These are phyloP conservation scores for Halictus ligatus DNA, from an alignment of 2,888 invertebrate species.

Conservation along the genomic window DNA sequence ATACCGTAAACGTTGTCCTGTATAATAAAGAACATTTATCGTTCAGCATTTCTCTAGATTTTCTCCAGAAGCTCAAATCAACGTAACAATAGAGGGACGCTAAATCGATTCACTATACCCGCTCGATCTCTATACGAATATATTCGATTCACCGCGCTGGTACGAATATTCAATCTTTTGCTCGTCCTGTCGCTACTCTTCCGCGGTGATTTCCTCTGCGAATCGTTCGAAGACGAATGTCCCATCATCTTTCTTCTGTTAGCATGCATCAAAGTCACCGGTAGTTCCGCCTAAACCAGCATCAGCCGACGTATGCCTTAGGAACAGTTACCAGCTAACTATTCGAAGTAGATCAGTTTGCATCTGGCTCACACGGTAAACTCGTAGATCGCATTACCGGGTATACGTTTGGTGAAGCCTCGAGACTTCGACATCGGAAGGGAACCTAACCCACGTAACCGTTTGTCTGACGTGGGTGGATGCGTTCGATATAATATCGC, in stretches of 20 bases:
- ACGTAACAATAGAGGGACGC: background rate
- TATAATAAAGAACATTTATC: background rate
- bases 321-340: constrained; percentile 14
- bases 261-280: constrained; percentile 7
- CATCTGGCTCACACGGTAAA: background rate
- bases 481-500: background rate
- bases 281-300: background rate
- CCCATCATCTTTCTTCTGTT: background rate
- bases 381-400: background rate
- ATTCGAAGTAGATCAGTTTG: background rate
- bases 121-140: background rate
- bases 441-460: too few species aligned
- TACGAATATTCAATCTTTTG: background rate
- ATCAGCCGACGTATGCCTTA: background rate
- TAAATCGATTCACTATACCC: background rate
- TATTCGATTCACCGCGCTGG: background rate
- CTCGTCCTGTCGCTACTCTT: background rate
- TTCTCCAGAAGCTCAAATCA: background rate
- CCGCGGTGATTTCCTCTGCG: background rate
- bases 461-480: background rate
- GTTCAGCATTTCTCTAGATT: background rate
- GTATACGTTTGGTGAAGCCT: background rate
- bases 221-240: constrained; percentile 3
- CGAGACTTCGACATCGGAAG: background rate
- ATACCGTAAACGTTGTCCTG: background rate